phyloP scores from a whole-genome alignment of 2,888 invertebrate genomes.

The Drosophila buzzatii region DNA sequence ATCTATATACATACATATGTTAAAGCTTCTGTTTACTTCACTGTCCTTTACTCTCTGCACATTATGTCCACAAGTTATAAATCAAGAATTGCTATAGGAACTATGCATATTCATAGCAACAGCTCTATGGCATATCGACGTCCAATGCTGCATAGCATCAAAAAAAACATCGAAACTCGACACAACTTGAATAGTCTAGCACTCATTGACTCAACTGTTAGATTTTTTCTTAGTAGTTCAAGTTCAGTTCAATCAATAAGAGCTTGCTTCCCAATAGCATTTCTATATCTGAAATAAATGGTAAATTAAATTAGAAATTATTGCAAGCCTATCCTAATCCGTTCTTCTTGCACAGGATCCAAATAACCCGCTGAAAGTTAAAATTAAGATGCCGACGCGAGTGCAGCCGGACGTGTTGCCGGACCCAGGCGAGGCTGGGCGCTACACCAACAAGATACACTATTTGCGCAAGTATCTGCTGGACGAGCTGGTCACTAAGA shows the following conservation, averaged over 20 bases:
- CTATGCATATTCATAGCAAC: no score
- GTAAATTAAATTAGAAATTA: not conserved
- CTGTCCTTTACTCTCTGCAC: no score
- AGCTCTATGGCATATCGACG: not conserved
- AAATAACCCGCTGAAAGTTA: not conserved
- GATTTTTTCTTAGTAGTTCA: not conserved
- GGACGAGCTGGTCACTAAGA: constrained; percentile 44
- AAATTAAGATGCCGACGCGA: constrained; percentile 16
- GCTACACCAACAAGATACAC: constrained; percentile 53
- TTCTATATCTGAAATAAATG: not conserved
- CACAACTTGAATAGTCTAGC: not conserved
- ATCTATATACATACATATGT: no score
- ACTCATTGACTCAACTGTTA: not conserved
- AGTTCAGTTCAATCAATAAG: not conserved
- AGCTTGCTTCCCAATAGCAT: not conserved
- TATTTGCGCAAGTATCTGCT: constrained; percentile 46
- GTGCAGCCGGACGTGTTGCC: constrained; percentile 45
- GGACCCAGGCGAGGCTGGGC: not conserved
- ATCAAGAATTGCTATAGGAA: no score
- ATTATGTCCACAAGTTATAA: not conserved
- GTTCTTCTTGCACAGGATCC: not conserved
- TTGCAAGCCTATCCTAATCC: rapidly evolving
- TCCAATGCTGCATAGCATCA: not conserved
- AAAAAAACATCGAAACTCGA: not conserved
- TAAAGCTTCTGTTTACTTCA: not conserved